Evolutionary conservation across 2,797 vertebrate species (phyloP).

Genomic region (Brotula barbata): DNA sequence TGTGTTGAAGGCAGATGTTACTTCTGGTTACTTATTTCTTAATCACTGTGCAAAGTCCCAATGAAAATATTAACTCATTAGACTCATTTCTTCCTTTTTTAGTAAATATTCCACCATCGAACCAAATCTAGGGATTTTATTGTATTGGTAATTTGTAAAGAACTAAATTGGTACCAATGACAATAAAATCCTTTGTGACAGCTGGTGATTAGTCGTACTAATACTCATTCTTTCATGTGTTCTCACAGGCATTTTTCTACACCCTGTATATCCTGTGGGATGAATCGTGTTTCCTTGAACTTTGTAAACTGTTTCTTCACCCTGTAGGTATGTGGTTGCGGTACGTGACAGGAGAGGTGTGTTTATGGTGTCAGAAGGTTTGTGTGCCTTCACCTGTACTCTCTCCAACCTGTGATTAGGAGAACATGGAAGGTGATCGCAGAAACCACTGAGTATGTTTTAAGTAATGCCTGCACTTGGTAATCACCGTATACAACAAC

Average conservation of each 20-base stretch:
- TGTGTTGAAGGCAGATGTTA: no score
- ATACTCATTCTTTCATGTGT: slow-evolving; percentile 2
- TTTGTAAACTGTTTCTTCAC: slow-evolving; percentile 29
- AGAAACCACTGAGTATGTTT: slow-evolving; percentile 26
- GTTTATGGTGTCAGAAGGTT: slow-evolving; percentile 54
- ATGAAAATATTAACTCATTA: no score
- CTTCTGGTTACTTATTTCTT: no score
- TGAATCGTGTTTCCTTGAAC: slow-evolving; percentile 24
- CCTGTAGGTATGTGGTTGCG: slow-evolving; percentile 38
- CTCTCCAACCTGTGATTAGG: slow-evolving; percentile 56
- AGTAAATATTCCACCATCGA: no score
- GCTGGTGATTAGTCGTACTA: slow-evolving; percentile 10
- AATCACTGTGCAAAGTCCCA: no score
- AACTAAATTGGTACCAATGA: no score
- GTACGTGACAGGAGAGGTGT: slow-evolving; percentile 40
- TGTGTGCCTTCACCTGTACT: slow-evolving; percentile 43
- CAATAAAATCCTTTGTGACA: neutral
- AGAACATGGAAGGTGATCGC: slow-evolving; percentile 54
- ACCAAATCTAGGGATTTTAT: no score
- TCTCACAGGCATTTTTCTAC: neutral
- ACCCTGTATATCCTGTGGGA: neutral
- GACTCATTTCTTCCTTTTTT: no score
- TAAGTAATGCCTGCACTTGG: slow-evolving; percentile 22
- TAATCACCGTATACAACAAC: slow-evolving; percentile 36
- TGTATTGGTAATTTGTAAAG: no score